Evolutionary conservation across 2,888 invertebrate species (phyloP), one percentile per base, ranked within the genome.

Genomic region (Merodon equestris): DNA sequence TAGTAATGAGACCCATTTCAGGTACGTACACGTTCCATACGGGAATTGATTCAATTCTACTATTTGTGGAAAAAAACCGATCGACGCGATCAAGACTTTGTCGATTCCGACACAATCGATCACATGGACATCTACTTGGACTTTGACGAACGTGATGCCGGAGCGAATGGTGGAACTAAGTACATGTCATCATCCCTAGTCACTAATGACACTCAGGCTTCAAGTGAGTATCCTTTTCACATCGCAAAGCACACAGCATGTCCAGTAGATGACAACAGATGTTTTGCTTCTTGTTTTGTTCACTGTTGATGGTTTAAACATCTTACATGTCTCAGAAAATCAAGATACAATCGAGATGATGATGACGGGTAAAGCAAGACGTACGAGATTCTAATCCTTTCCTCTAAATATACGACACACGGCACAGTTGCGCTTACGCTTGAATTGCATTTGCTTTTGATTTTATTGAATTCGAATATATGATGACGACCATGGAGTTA

Each of bases 51-150:
- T 12, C 97, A 98, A 87, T 99, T 99, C 90, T 96, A 96, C 89
- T 96, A 96, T 85, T 91, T 98, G 64, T 99, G 99, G 99, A 99
- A 99, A 90, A 99, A 99, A 89, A 98, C 98, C 19, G 98, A 98
- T 86, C 91, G 99, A 14, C 97, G 98, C 88, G 99, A 99, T 84
- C 86, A 87, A 42, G 85, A 86, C 75, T 87, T 86, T 60, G 84
- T 85, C 1, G 85, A 87, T 2, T 86, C 88, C 10, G 87, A 88
- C 48, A 87, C 88, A 3, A 85, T 88, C 5, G 88, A 87, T 81
- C 87, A 87, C 67, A 87, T 87, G 87, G 87, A 87, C 72, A 85
- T 85, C 3, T 87, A 88, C 51, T 83, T 87, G 19, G 79, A 79
- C 40, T 79, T 40, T 34, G 79, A 79, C 53, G 79, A 79, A 19